Evolutionary conservation across 2,797 vertebrate species (phyloP), one percentile per base, ranked within the genome.

Genomic region (Onychomys arenicola): DNA sequence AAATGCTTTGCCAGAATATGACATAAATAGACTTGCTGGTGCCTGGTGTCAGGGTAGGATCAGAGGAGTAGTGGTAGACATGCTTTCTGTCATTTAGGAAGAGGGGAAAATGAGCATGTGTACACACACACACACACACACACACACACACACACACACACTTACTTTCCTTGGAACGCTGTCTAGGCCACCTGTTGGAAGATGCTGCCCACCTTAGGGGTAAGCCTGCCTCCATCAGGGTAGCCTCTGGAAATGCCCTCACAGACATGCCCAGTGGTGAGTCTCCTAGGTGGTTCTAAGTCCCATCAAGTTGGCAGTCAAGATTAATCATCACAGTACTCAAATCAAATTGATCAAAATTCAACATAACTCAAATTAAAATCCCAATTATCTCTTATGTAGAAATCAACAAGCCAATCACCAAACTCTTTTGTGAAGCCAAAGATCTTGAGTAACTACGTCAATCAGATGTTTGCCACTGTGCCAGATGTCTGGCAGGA

Each of bases 301-400:
- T 69, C 21, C 61, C 7, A 69, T n/a, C 84, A 69, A 69, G 63
- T 27, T 85, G 63, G n/a, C 34, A 69, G 43, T 23, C 23, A 52
- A 52, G 34, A 52, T 69, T 69, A 69, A 37, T 69, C 21, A 86
- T 69, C 63, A 86, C 34, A 52, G 46, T 16, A 34, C 32, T 67
- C 40, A 87, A 61, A 55, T 95, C 29, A 55, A 81, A 21, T 91
- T 59, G 29, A n/a, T 69, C 11, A 37, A 94, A 88, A 91, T 65
- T 81, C 32, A 81, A 11, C 16, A 25, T 77, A 84, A 40, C 46
- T 46, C 67, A 86, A 76, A n/a, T 52, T 91, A 81, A 97, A 93
- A 94, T 71, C n/a, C 29, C 37, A 93, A 6, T 59, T 67, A 57
- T 55, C 12, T 73, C 94, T 67, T 46, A 21, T 83, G 34, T 34